Percentiles rank a stretch among this genome's conserved stretches.
These are phyloP conservation scores for Brachylomia viminalis DNA, from an alignment of 2,888 invertebrate genomes.

Conservation along the genomic window DNA sequence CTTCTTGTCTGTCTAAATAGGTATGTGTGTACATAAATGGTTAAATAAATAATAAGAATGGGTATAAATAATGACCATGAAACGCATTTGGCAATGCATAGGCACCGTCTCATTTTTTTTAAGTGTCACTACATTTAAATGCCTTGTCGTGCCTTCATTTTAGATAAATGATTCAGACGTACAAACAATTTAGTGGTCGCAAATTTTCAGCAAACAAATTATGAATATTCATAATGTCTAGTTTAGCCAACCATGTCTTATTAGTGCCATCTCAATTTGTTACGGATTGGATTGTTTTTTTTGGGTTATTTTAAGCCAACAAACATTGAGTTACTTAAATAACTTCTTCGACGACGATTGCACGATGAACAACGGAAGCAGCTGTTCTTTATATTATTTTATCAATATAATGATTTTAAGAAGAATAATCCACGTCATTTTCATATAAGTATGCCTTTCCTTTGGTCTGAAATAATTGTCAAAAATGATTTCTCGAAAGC, in stretches of 20 bases:
- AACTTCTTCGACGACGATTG: too few species aligned
- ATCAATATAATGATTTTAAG: background rate
- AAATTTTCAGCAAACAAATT: conserved; percentile 37
- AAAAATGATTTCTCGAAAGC: background rate
- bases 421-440: background rate
- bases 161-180: background rate
- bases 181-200: conserved; percentile 17
- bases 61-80: background rate
- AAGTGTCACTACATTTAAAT: background rate
- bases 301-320: background rate
- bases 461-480: background rate
- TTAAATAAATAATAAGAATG: too few species aligned
- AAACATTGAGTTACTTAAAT: background rate
- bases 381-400: background rate
- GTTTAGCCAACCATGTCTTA: conserved; percentile 14
- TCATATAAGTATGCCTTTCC: too few species aligned
- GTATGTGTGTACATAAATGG: too few species aligned
- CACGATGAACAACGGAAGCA: background rate
- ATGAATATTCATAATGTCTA: conserved; percentile 45
- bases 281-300: background rate
- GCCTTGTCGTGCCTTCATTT: background rate
- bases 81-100: background rate
- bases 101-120: background rate
- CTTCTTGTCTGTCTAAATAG: too few species aligned
- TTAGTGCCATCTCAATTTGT: conserved; percentile 1